Base-by-base conservation (phyloP, 1,140 invertebrate species). In the Pseudomyrmex dendroicus region DNA sequence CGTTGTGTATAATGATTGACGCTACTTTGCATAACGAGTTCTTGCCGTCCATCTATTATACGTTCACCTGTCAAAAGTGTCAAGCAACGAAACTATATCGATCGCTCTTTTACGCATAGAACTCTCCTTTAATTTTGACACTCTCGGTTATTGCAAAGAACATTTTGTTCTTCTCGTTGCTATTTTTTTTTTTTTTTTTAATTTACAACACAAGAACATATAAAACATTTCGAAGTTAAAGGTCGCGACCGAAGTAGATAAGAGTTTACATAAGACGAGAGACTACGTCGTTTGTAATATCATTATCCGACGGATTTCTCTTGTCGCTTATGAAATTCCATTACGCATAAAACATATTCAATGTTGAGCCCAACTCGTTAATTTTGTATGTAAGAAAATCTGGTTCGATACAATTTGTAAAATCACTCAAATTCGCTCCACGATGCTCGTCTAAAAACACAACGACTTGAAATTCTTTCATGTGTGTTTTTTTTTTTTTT, bases 11-110 rank as follows among this genome's bases (percentile, higher is more conserved):
- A 12, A n/a, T 5, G 46, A 77, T 5, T 2, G 20, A 56, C 20
- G 1, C 52, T 57, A 17, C 10, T 67, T 68, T 48, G 35, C 74
- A 48, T 68, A 57, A 77, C 17, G 56, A 77, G 25, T 78, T 67
- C 68, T 2, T 12, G 44, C 48, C 48, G 10, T 50, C 57, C 15
- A 62, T 77, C 46, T 9, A 17, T 17, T 67, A 25, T 25, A 17
- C 13, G 20, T 50, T 20, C 46, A 17, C 17, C 20, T 78, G 5
- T 35, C 50, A 25, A 46, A 66, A 67, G 48, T 20, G 35, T 54
- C 52, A 57, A n/a, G 68, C 20, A 78, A 67, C 9, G 4, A 13
- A 22, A 67, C 12, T 15, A 22, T 15, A 22, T 10, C 22, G 59
- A 22, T 10, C 22, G 59, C 35, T 7, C 35, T 5, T 7, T 35